Conservation (phyloP, 2,113 vertebrate species). For the Ondatra zibethicus region DNA sequence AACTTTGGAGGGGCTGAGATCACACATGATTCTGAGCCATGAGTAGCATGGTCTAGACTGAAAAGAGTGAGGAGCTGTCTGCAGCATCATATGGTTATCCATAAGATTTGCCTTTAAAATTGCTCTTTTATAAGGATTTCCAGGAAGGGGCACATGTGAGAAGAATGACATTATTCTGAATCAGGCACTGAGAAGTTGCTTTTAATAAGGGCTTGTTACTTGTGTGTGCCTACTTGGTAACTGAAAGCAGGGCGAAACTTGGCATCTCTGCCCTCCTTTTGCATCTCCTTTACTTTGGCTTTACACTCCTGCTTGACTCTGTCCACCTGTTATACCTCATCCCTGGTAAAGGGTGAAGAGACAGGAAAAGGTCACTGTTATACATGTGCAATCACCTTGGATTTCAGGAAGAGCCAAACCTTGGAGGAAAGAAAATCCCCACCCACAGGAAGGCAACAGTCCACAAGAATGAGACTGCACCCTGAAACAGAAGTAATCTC, state of each 20-base stretch:
- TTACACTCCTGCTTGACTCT: neutral
- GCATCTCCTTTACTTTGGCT: neutral
- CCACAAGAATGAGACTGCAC: neutral
- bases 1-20: neutral
- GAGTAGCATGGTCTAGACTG: neutral
- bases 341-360: neutral
- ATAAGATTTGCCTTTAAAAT: constrained; percentile 7
- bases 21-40: neutral
- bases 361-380: neutral
- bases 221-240: neutral
- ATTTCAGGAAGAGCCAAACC: neutral
- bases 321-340: too few relatives aligned
- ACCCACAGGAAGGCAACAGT: neutral
- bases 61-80: neutral
- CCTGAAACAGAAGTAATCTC: neutral
- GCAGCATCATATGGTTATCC: neutral
- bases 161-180: neutral
- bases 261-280: neutral
- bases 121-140: neutral
- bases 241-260: neutral
- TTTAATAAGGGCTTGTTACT: neutral
- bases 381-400: neutral
- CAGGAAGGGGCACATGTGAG: neutral
- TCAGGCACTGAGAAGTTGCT: neutral
- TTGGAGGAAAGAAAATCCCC: neutral